A percentile compares a stretch with the other conserved stretches of the same genome.
Conservation (phyloP, 2,888 invertebrate genomes). For the Ormyrus pomaceus region DNA sequence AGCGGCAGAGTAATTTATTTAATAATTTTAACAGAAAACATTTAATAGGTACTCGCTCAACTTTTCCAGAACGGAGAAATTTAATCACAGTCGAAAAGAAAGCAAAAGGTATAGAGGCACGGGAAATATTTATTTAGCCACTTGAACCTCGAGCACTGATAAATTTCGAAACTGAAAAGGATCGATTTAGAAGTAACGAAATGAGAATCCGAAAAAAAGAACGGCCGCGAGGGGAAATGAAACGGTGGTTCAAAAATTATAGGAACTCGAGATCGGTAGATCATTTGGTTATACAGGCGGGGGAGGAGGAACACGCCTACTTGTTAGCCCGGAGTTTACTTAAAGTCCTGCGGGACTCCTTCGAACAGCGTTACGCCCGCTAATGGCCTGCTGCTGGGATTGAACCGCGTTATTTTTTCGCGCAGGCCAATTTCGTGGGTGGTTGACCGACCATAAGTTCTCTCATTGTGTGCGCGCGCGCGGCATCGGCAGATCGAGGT, state of each 20-base stretch:
- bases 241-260: slow-evolving; percentile 60
- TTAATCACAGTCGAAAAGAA: no score
- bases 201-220: no score
- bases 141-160: no score
- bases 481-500: no score
- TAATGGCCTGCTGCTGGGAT: slow-evolving; percentile 67
- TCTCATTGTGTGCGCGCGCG: not conserved
- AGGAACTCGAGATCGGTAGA: slow-evolving; percentile 70
- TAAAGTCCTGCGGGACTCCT: slow-evolving; percentile 68
- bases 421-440: slow-evolving; percentile 24
- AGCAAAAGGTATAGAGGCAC: no score
- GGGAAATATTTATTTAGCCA: no score
- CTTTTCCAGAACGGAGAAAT: no score
- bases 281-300: slow-evolving; percentile 67
- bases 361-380: slow-evolving; percentile 73
- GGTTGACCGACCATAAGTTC: slow-evolving; percentile 5
- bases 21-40: no score
- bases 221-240: slow-evolving; percentile 51
- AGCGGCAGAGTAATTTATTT: no score
- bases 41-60: no score
- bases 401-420: slow-evolving; percentile 50
- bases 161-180: not conserved
- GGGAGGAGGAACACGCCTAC: slow-evolving; percentile 70
- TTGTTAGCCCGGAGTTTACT: slow-evolving; percentile 73
- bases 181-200: slow-evolving; percentile 10